Evolutionary conservation across 2,888 invertebrate genomes (phyloP).

Genomic region (Chrysotoxum bicinctum): DNA sequence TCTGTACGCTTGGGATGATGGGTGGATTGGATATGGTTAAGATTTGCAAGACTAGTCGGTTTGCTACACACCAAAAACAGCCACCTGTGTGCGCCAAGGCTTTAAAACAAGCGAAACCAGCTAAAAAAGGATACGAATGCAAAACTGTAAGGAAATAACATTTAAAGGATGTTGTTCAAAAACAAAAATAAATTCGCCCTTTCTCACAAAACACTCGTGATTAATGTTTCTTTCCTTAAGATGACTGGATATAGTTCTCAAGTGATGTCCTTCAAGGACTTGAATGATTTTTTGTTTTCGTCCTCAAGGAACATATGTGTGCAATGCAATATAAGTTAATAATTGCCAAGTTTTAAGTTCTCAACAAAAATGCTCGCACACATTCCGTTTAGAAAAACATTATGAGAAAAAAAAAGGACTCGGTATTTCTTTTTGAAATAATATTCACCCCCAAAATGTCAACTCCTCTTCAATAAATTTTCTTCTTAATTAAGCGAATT

Average conservation of each 20-base stretch:
- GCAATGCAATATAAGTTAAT: not conserved
- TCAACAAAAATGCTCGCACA: not conserved
- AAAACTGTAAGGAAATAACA: conserved; percentile 46
- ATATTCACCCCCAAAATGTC: conserved; percentile 47
- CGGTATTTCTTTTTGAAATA: not conserved
- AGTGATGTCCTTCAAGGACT: conserved; percentile 21
- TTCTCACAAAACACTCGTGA: not conserved
- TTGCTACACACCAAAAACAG: conserved; percentile 42
- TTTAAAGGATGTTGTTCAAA: conserved; percentile 49
- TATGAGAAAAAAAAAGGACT: not conserved
- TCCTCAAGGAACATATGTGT: conserved; percentile 36
- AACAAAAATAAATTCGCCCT: not conserved
- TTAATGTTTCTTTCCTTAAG: not conserved
- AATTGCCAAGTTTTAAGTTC: conserved; percentile 37
- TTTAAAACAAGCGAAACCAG: conserved; percentile 21
- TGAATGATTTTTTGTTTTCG: not conserved
- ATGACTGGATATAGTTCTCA: conserved; percentile 24
- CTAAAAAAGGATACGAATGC: conserved; percentile 6
- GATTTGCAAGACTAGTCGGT: conserved; percentile 38
- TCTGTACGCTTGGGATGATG: not conserved
- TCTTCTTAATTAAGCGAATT: conserved; percentile 69
- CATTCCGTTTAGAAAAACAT: not conserved
- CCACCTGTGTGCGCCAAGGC: conserved; percentile 68
- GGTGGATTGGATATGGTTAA: conserved; percentile 21
- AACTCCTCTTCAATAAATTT: conserved; percentile 44